Evolutionary conservation across 2,113 vertebrate species (phyloP).

Genomic region (Cynocephalus volans): DNA sequence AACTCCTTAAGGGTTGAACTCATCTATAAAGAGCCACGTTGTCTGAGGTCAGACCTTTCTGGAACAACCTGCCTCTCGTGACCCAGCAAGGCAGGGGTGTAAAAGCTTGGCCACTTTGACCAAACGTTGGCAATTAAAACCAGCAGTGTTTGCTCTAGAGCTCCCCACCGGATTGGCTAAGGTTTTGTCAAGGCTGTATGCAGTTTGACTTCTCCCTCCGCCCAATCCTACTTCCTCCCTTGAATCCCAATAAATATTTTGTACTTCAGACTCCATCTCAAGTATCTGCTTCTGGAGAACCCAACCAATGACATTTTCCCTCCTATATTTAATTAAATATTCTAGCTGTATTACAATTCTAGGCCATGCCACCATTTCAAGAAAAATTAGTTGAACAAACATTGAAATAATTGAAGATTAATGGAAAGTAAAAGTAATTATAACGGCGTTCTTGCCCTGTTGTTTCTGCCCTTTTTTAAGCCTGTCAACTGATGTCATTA

Average conservation of each 20-base stretch:
- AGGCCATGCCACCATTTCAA: background rate
- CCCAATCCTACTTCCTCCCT: background rate
- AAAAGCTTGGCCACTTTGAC: background rate
- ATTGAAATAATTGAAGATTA: slow-evolving; percentile 21
- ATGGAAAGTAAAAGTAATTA: background rate
- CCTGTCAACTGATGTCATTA: background rate
- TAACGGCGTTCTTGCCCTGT: background rate
- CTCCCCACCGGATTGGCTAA: background rate
- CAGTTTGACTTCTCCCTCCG: background rate
- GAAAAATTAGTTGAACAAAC: slow-evolving; percentile 29
- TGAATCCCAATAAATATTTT: background rate
- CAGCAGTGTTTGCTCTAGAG: background rate
- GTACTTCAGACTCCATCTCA: background rate
- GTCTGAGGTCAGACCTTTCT: background rate
- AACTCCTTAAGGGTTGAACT: background rate
- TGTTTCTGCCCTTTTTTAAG: background rate
- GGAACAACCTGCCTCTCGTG: background rate
- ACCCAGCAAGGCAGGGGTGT: background rate
- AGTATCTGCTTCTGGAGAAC: background rate
- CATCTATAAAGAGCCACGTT: background rate
- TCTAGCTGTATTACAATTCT: background rate
- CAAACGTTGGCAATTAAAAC: background rate
- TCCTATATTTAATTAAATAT: background rate
- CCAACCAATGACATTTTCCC: background rate
- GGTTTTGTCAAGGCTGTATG: background rate